Base-by-base conservation (phyloP, 2,113 vertebrate genomes). In the Brachypteracias leptosomus region DNA sequence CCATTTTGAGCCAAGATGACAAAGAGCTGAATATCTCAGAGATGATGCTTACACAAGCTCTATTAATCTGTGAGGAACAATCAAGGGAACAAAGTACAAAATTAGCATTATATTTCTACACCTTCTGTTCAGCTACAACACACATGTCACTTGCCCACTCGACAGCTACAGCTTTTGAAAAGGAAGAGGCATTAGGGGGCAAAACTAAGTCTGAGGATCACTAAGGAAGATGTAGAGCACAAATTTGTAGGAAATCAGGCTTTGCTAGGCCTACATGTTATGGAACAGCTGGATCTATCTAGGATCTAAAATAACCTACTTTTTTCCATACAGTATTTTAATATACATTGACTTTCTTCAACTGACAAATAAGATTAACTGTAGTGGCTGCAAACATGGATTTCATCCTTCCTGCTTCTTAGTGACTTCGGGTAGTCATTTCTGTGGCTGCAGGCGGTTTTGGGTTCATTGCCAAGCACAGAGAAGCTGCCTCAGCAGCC, bases 61-160 rank as follows among this genome's bases (percentile, higher is more conserved):
- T 46, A 54, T 74, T 67, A 57, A 40, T 40, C 61, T 62, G 7
- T 55, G 42, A 80, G 55, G 10, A 89, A 52, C 25, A 18, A 65
- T 40, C 35, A 78, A 66, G 19, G 24, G n/a, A 66, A 74, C 9
- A 1, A 71, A 82, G 68, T 16, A 9, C 7, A 59, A 54, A 62
- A 87, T 19, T 33, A 65, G 22, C 3, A 7, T 38, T 65, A 1
- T 51, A 62, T 59, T 79, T 83, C 81, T 40, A 49, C 4, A 31
- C 2, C 17, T 26, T n/a, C 76, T 13, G 18, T 47, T 16, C 13
- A 51, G 24, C 44, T 6, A 3, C 25, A 40, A 40, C 4, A 7
- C 1, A 0, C 0, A 0, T 36, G 8, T 47, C 7, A 1, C 13
- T 47, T 1, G 0, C 28, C 10, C 31, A 44, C 22, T 57, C 28